These are phyloP conservation scores for Polyodon spathula DNA, from an alignment of 2,113 vertebrate species.

Conservation along the genomic window DNA sequence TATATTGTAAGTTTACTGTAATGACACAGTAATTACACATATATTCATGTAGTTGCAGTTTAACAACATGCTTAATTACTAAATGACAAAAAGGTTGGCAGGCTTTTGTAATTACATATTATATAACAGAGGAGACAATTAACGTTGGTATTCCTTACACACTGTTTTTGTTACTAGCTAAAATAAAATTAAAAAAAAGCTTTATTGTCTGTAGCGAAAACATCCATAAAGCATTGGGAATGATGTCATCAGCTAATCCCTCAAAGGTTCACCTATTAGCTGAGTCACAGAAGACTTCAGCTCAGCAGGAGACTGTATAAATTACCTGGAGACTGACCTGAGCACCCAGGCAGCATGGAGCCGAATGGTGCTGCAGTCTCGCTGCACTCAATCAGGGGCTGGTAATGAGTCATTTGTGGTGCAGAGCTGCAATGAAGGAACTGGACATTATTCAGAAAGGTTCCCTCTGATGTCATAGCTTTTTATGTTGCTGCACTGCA, in stretches of 20 bases:
- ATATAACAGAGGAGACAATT: no score
- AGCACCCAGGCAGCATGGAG: conserved; percentile 4
- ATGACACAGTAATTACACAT: no score
- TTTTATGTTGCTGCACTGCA: no score
- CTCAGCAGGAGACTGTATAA: conserved; percentile 23
- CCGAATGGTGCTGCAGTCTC: not conserved
- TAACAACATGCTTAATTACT: no score
- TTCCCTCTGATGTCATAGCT: conserved; percentile 25
- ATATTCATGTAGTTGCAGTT: no score
- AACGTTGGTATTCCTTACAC: no score
- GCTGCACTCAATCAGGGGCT: conserved; percentile 27
- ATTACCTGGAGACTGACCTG: conserved; percentile 19
- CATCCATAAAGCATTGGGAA: conserved; percentile 13
- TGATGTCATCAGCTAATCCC: conserved; percentile 47
- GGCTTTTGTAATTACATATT: no score
- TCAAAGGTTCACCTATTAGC: conserved; percentile 49
- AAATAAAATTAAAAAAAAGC: not conserved
- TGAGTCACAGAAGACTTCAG: conserved; percentile 68
- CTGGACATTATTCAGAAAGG: not conserved
- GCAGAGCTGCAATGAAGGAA: conserved; percentile 1
- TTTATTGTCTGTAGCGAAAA: not conserved
- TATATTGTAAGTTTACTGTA: no score
- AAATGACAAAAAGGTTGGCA: no score
- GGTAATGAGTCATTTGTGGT: conserved; percentile 26
- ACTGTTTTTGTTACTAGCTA: no score